These are phyloP conservation scores for Xestoiulus laeticollis DNA, from an alignment of 2,888 invertebrate genomes.

Conservation along the genomic window DNA sequence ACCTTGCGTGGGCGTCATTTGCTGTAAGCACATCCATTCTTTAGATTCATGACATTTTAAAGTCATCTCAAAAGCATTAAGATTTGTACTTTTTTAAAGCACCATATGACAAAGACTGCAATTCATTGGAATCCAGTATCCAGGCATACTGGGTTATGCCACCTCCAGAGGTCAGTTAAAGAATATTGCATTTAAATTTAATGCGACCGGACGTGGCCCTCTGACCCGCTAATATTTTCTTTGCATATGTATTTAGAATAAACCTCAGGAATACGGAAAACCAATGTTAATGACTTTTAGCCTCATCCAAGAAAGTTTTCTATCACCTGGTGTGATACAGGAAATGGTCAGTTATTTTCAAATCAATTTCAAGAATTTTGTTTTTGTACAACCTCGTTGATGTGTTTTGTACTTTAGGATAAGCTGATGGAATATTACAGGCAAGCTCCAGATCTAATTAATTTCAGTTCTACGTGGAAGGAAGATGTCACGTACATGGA, in stretches of 20 bases:
- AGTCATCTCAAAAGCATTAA: conserved; percentile 55
- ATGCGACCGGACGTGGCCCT: no score
- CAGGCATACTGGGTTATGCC: conserved; percentile 88
- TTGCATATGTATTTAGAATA: conserved; percentile 66
- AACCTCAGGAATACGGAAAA: conserved; percentile 89
- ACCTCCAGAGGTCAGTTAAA: conserved; percentile 76
- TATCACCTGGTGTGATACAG: conserved; percentile 81
- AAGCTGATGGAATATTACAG: conserved; percentile 85
- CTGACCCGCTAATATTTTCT: background rate
- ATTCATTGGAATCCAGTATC: conserved; percentile 72
- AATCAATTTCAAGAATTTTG: background rate
- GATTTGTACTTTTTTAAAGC: conserved; percentile 58
- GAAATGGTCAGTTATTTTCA: conserved; percentile 72
- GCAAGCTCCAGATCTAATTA: conserved; percentile 73
- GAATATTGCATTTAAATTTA: background rate
- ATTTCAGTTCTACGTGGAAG: conserved; percentile 75
- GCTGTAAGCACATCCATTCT: conserved; percentile 86
- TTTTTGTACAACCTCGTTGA: background rate
- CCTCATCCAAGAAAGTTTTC: conserved; percentile 80
- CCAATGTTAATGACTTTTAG: conserved; percentile 91
- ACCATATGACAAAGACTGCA: conserved; percentile 72
- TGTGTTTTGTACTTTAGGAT: conserved; percentile 66
- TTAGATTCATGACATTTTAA: conserved; percentile 46
- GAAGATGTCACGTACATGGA: conserved; percentile 81
- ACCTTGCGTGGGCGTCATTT: conserved; percentile 90